Base-by-base conservation (phyloP, 2,888 invertebrate species). In the Dicycla oo region DNA sequence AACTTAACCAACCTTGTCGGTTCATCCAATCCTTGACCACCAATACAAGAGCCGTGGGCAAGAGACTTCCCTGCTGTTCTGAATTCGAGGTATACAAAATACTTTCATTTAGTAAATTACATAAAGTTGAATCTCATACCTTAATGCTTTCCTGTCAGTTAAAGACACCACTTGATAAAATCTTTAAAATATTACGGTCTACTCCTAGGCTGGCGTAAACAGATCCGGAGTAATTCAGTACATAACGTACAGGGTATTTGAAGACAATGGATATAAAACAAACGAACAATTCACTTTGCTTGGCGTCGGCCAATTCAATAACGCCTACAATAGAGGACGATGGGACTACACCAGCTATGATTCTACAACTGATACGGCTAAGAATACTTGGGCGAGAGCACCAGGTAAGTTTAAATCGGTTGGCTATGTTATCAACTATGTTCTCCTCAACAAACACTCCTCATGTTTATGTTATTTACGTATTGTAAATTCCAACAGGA, bases 11-110 rank as follows among this genome's bases (percentile, higher is more conserved):
- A 62, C 97, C 98, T 0, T 97, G 97, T 1, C 95, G 97, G 66
- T 93, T 98, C 66, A 94, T 96, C 60, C 91, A 97, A 91, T 94
- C 97, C 10, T 92, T 98, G 69, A 96, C 97, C 65, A 96, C 96
- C n/a, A 97, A 97, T 81, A 97, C 97, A 96, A 94, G 94, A 75
- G 93, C 96, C 57, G 85, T 96, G 1, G 97, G 97, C 0, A 97
- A 97, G 82, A 90, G 97, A 72, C 80, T 92, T 18, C 93, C 96
- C 0, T 92, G 93, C 71, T 89, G 90, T 40, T 89, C 92, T 26
- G 93, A 96, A 56, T 97, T 96, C 88, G 96, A 97, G 88, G 94
- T 94, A 40, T 43, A n/a, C n/a, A 3, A 23, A 13, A 8, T 63
- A 13, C 45, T 53, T 63, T 40, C 10, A 20, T 34, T 43, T n/a